Evolutionary conservation across 2,888 invertebrate genomes (phyloP), one percentile per base, ranked within the genome.

Genomic region (Orthosia gothica): DNA sequence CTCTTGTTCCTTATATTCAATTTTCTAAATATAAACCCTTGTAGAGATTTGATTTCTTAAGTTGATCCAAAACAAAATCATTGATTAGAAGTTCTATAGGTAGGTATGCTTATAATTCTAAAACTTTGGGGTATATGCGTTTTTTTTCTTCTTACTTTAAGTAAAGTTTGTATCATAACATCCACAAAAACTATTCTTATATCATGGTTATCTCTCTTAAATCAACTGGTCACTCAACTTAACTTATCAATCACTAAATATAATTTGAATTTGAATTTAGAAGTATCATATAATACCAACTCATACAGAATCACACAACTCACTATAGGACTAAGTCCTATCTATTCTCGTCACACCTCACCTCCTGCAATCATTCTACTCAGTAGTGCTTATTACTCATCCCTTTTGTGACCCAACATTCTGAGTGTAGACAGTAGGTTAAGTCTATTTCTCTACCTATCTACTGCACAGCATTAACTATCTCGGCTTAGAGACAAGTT

Each of bases 391-490:
- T 78, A n/a, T 7, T 40, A 59, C 58, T 52, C 18, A 59, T 58
- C 7, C 57, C 40, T 47, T n/a, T 23, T 32, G 15, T 13, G 18
- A 13, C 59, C 18, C 13, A 78, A 26, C 5, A 54, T 70, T 23
- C 26, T 2, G 26, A 49, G 40, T 70, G 54, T 61, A 54, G 32
- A 23, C n/a, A 5, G 58, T 12, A 49, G 2, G 50, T 45, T 76
- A 20, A 65, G 26, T 20, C 12, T 15, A 26, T 15, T 20, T 18
- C 12, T 5, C 0, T 26, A 54, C 11, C 3, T 16, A 40, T 26
- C 45, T 50, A 45, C 3, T 20, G 23, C 13, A 62, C 11, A 71
- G 20, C 54, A 81, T 65, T 74, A 58, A 49, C 40, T n/a, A 55
- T 45, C 40, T 45, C 15, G 40, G 45, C 7, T 75, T 23, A 54